Percentiles rank a stretch among this genome's conserved stretches.
These are phyloP conservation scores for Brachionus angularis DNA, from an alignment of 1,140 invertebrate species.

Conservation along the genomic window DNA sequence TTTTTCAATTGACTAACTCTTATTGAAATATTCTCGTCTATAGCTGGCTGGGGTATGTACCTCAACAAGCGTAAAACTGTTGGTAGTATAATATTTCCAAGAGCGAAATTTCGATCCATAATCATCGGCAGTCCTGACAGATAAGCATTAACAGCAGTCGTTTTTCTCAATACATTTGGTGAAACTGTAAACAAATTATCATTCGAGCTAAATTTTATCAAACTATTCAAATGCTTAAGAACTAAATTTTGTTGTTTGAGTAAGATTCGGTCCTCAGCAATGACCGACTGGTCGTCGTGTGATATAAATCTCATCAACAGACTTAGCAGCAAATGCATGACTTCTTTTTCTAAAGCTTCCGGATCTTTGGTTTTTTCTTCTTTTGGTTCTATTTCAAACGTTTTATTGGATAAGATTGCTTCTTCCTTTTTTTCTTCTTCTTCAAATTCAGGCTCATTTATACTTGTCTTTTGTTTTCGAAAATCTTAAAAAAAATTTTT, in stretches of 20 bases:
- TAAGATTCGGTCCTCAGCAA: constrained; percentile 47
- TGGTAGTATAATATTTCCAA: constrained; percentile 78
- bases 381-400: constrained; percentile 61
- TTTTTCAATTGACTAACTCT: constrained; percentile 60
- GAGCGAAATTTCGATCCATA: constrained; percentile 84
- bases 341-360: constrained; percentile 89
- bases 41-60: constrained; percentile 72
- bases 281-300: constrained; percentile 47
- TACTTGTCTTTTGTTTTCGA: constrained; percentile 59
- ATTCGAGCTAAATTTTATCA: constrained; percentile 84
- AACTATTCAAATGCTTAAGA: constrained; percentile 81
- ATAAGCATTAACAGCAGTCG: constrained; percentile 86
- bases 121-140: constrained; percentile 78
- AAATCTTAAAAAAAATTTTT: constrained; percentile 46
- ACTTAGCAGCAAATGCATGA: constrained; percentile 88
- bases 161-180: constrained; percentile 76
- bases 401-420: too few relatives aligned
- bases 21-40: constrained; percentile 28
- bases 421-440: too few relatives aligned
- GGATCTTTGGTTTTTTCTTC: constrained; percentile 74
- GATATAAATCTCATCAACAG: constrained; percentile 80
- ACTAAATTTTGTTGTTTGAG: constrained; percentile 67
- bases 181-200: constrained; percentile 83
- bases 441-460: too few relatives aligned
- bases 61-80: constrained; percentile 79